phyloP scores from a whole-genome alignment of 2,113 vertebrate species.

The Acanthochromis polyacanthus region DNA sequence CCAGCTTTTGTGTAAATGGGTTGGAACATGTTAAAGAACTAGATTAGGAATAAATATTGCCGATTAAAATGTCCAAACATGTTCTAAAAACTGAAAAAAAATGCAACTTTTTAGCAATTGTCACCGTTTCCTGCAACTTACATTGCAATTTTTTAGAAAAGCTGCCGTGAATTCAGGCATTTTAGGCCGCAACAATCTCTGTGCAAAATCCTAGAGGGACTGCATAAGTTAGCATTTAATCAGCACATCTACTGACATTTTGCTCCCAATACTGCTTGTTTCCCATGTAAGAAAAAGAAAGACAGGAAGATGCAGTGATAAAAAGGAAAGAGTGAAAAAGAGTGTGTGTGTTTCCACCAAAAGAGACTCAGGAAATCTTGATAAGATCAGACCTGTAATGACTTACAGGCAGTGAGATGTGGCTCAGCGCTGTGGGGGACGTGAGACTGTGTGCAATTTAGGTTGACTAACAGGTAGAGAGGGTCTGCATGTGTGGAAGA shows the following conservation, averaged over 20 bases:
- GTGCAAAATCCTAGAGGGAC: no score
- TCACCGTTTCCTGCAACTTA: no score
- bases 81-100: no score
- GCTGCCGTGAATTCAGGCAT: no score
- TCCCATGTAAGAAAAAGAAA: conserved; percentile 30
- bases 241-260: conserved; percentile 5
- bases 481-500: neutral
- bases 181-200: no score
- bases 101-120: no score
- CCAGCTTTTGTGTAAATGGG: no score
- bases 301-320: conserved; percentile 26
- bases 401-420: conserved; percentile 75
- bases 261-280: conserved; percentile 16
- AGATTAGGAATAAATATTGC: no score
- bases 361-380: conserved; percentile 71
- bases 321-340: conserved; percentile 2
- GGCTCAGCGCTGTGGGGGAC: conserved; percentile 33
- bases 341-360: conserved; percentile 42
- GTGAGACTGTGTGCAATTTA: conserved; percentile 52
- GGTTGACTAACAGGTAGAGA: conserved; percentile 49
- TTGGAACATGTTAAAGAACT: no score
- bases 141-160: no score
- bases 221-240: conserved; percentile 2
- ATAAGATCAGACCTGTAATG: conserved; percentile 81
- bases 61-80: no score